Evolutionary conservation across 2,797 vertebrate species (phyloP), one percentile per base, ranked within the genome.

Genomic region (Sebastes steindachneri): DNA sequence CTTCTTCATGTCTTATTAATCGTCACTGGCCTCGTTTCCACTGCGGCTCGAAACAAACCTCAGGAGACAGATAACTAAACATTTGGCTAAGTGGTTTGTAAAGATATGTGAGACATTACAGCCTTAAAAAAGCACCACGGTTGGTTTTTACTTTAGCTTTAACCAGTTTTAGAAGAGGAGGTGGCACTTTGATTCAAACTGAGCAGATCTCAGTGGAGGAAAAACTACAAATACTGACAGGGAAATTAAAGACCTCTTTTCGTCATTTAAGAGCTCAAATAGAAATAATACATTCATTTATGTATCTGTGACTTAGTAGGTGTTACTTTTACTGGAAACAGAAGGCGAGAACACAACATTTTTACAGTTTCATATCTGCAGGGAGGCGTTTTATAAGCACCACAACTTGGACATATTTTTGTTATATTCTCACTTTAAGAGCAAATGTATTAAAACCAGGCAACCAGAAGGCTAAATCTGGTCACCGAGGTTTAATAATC

Each of bases 1-100:
- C 68, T 26, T 9, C 64, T 62, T 80, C 65, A 7, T 73, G 8
- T 73, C 59, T 83, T 60, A 64, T 74, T 77, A 23, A 73, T 26
- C 6, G 0, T 21, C 71, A 19, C 31, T 7, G 77, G 57, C 71
- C 70, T 75, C 17, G 2, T 57, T 58, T 76, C 75, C 62, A 37
- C 54, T 3, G 62, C 9, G 4, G 37, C 67, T 29, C 31, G 1
- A 37, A 57, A 54, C 17, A 5, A 68, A 60, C 69, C 70, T 68
- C 71, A 68, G 74, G 70, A 62, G 63, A 54, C 35, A 14, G 2
- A 28, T 41, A 70, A 70, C 21, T 5, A 54, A 58, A 76, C 59
- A 17, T 64, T 19, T 4, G 54, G 23, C 51, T 2, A 26, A 72
- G 45, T 31, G 29, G 55, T 63, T 68, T 62, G 33, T 37, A 3